A percentile compares a stretch with the other conserved stretches of the same genome.
phyloP scores from a whole-genome alignment of 1,140 invertebrate species.

The Drosophila pruinosa region DNA sequence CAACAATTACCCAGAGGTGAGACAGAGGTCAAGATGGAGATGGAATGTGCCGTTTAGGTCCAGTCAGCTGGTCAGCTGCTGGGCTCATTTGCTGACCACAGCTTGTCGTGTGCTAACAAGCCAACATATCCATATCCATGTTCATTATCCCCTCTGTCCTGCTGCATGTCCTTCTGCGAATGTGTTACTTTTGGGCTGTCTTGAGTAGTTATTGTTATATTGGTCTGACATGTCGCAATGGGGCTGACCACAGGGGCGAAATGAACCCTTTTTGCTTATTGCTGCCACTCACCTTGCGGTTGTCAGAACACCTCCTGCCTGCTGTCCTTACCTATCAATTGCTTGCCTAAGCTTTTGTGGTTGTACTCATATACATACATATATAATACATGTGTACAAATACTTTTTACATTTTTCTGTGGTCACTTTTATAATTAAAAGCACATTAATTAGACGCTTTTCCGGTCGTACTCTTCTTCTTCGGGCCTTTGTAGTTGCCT shows the following conservation, averaged over 20 bases:
- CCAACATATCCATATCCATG: slow-evolving; percentile 24
- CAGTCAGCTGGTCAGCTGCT: slow-evolving; percentile 49
- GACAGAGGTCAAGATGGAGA: slow-evolving; percentile 8
- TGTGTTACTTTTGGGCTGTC: slow-evolving; percentile 80
- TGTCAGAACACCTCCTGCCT: slow-evolving; percentile 6
- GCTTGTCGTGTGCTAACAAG: slow-evolving; percentile 78
- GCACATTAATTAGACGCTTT: slow-evolving; percentile 71
- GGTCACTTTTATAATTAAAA: slow-evolving; percentile 71
- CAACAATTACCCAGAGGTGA: slow-evolving; percentile 62
- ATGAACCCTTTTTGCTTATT: slow-evolving; percentile 36
- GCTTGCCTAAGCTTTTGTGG: slow-evolving; percentile 71
- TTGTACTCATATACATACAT: slow-evolving; percentile 25
- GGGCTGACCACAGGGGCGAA: slow-evolving; percentile 8
- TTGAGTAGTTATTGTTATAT: slow-evolving; percentile 78
- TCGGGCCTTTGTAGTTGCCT: slow-evolving; percentile 64
- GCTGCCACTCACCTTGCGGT: slow-evolving; percentile 69
- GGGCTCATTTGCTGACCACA: slow-evolving; percentile 74
- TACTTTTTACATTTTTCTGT: slow-evolving; percentile 24
- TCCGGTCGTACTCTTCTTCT: slow-evolving; percentile 22
- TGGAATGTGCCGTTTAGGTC: not conserved
- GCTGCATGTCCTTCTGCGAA: slow-evolving; percentile 39
- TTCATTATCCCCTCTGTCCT: not conserved
- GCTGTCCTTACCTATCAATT: slow-evolving; percentile 12
- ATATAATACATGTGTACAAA: no score
- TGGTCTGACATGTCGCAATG: slow-evolving; percentile 65